Conservation (phyloP, 2,888 invertebrate genomes). For the Hylaea fasciaria region DNA sequence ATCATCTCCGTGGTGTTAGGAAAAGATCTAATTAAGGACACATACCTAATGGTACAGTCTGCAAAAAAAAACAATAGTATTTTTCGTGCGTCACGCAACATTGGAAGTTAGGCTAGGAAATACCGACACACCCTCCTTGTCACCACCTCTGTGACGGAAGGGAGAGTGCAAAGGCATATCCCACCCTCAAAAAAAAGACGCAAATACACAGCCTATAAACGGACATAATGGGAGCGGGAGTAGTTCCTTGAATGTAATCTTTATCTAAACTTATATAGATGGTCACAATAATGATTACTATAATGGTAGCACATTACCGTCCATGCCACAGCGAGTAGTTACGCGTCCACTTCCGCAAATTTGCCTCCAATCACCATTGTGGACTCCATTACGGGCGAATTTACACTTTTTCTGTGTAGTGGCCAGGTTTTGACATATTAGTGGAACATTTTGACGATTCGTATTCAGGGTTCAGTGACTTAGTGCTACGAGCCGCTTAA, state of each 20-base stretch:
- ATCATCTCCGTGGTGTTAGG: too few species aligned
- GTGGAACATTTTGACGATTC: constrained; percentile 2
- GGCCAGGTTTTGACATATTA: constrained; percentile 4
- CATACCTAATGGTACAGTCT: too few species aligned
- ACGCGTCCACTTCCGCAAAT: constrained; percentile 28
- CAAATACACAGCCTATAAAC: too few species aligned
- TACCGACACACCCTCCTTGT: too few species aligned
- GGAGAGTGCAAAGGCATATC: too few species aligned
- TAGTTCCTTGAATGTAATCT: not conserved
- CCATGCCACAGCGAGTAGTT: constrained; percentile 18
- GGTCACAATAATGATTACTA: constrained; percentile 17
- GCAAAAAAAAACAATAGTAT: not conserved
- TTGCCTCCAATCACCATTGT: constrained; percentile 24
- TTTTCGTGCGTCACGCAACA: not conserved
- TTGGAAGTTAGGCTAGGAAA: too few species aligned
- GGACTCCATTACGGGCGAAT: constrained; percentile 21
- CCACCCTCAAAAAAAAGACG: too few species aligned
- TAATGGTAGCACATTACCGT: constrained; percentile 24
- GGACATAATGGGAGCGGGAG: too few species aligned
- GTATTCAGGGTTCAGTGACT: constrained; percentile 22
- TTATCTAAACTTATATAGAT: constrained; percentile 6
- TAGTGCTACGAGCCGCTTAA: constrained; percentile 1
- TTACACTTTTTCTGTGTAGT: constrained; percentile 24
- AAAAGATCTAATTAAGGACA: too few species aligned
- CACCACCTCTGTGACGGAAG: too few species aligned